Evolutionary conservation across 2,888 invertebrate genomes (phyloP).

Genomic region (Lordiphosa fenestrarum): DNA sequence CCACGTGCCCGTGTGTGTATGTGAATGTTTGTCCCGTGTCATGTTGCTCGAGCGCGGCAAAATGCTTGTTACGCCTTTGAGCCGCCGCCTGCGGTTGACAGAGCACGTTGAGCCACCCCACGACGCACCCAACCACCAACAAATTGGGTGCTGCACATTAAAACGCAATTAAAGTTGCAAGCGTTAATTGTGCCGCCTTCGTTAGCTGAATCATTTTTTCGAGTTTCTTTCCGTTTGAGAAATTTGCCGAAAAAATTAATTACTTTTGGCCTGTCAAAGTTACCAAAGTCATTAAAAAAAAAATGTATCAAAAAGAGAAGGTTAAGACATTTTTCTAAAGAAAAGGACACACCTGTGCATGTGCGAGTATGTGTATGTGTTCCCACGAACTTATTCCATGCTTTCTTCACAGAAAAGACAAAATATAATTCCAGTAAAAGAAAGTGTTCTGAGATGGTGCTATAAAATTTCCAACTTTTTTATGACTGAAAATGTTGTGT

Average conservation of each 20-base stretch:
- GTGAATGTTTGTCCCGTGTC: conserved; percentile 19
- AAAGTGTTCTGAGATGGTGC: no score
- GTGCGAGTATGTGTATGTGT: no score
- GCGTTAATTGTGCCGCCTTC: conserved; percentile 54
- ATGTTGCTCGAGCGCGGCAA: conserved; percentile 51
- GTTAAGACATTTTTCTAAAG: not conserved
- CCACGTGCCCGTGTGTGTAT: conserved; percentile 20
- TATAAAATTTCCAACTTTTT: no score
- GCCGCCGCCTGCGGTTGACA: conserved; percentile 69
- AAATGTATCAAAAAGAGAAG: conserved; percentile 1
- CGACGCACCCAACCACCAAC: conserved; percentile 5
- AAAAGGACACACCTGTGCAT: no score
- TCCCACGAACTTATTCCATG: no score
- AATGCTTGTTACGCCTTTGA: conserved; percentile 66
- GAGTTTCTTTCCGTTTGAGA: conserved; percentile 10
- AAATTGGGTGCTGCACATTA: conserved; percentile 38
- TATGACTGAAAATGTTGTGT: no score
- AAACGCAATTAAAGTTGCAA: conserved; percentile 66
- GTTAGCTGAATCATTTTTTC: conserved; percentile 14
- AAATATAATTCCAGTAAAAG: no score
- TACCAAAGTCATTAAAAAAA: conserved; percentile 40
- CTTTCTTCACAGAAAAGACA: no score
- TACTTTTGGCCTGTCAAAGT: conserved; percentile 41
- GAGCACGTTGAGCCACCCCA: conserved; percentile 49
- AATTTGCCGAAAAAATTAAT: conserved; percentile 58